Percentiles rank a stretch among this genome's conserved stretches.
Evolutionary conservation across 2,113 vertebrate species (phyloP).

Genomic region (Xiphias gladius): DNA sequence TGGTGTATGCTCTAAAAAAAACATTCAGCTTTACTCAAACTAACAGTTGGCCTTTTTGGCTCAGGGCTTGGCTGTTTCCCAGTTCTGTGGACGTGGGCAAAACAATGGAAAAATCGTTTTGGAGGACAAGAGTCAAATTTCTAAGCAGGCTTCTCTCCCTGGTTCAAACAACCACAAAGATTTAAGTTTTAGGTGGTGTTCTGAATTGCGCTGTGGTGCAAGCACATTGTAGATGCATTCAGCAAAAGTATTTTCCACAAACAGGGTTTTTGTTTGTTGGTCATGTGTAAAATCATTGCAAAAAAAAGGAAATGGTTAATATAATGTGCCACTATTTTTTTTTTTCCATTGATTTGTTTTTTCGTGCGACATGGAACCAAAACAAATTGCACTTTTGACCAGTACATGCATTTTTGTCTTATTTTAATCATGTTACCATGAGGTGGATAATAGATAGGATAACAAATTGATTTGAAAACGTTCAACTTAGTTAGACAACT

Average conservation of each 20-base stretch:
- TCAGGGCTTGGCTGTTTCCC: slow-evolving; percentile 18
- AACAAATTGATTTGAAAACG: background rate
- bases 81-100: slow-evolving; percentile 55
- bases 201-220: slow-evolving; percentile 1
- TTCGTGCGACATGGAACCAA: background rate
- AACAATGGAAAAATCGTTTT: slow-evolving; percentile 68
- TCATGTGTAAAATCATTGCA: background rate
- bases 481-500: background rate
- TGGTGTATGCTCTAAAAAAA: slow-evolving; percentile 8
- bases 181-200: slow-evolving; percentile 30
- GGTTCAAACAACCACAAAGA: slow-evolving; percentile 48
- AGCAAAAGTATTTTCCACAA: slow-evolving; percentile 9
- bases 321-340: background rate
- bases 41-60: slow-evolving; percentile 33
- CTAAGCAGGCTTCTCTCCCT: slow-evolving; percentile 13
- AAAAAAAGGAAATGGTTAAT: background rate
- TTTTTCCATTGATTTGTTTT: background rate
- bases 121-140: slow-evolving; percentile 53
- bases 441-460: too few species aligned
- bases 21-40: background rate
- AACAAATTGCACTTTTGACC: background rate
- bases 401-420: too few species aligned
- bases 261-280: background rate
- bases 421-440: too few species aligned
- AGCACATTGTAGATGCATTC: slow-evolving; percentile 5